Evolutionary conservation across 2,113 vertebrate species (phyloP).

Genomic region (Halichoeres trimaculatus): DNA sequence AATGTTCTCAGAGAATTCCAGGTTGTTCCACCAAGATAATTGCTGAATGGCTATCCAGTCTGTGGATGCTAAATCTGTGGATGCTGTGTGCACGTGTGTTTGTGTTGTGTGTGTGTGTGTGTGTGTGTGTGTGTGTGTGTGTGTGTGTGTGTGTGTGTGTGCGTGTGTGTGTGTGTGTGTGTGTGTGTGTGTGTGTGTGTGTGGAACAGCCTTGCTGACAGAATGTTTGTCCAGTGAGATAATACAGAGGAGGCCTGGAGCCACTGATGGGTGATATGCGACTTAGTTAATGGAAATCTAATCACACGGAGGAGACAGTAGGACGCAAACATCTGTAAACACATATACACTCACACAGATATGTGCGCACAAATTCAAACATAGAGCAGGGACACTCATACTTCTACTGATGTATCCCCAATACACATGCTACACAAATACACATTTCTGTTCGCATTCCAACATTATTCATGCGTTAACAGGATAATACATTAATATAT

Average conservation of each 20-base stretch:
- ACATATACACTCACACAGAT: slow-evolving; percentile 29
- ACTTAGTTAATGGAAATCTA: slow-evolving; percentile 77
- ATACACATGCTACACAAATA: slow-evolving; percentile 4
- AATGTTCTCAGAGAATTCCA: slow-evolving; percentile 47
- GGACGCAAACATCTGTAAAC: slow-evolving; percentile 67
- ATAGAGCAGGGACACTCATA: background rate
- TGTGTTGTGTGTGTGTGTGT: slow-evolving; percentile 17
- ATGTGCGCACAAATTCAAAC: slow-evolving; percentile 3
- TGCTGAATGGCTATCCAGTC: too few relatives aligned
- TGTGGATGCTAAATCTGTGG: slow-evolving; percentile 12
- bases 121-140: slow-evolving; percentile 21
- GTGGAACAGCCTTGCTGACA: slow-evolving; percentile 43
- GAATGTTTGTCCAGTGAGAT: slow-evolving; percentile 76
- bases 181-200: too few relatives aligned
- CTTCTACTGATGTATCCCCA: slow-evolving; percentile 1
- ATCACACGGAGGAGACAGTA: slow-evolving; percentile 72
- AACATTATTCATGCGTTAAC: slow-evolving; percentile 38
- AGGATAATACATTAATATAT: slow-evolving; percentile 31
- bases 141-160: slow-evolving; percentile 22
- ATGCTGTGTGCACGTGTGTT: slow-evolving; percentile 6
- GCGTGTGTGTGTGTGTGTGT: slow-evolving; percentile 9
- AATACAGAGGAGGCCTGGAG: slow-evolving; percentile 70
- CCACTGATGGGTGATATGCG: slow-evolving; percentile 72
- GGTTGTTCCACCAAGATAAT: slow-evolving; percentile 14
- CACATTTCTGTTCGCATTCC: slow-evolving; percentile 32